Evolutionary conservation across 2,888 invertebrate species (phyloP), one percentile per base, ranked within the genome.

Genomic region (Conus canariensis): DNA sequence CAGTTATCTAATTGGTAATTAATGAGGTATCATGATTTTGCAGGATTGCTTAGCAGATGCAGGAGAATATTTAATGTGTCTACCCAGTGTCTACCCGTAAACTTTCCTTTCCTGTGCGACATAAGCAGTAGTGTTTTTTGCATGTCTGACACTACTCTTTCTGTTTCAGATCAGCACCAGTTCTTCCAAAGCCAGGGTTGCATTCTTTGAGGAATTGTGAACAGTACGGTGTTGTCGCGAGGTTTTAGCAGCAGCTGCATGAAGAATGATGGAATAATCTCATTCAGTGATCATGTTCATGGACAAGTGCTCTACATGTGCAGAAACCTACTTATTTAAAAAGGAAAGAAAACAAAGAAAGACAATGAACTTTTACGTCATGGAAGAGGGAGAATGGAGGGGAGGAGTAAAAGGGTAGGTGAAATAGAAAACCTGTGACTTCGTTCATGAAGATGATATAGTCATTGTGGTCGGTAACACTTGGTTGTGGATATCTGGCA

Each of bases 161-260:
- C 90, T 91, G 91, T 96, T 96, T 87, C 95, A 97, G 97, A 98
- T 99, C 92, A 98, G 98, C 96, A 98, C 99, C 88, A 99, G 99
- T 89, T 98, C 99, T 90, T 98, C 99, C 2, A 98, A 98, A 97
- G 98, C 99, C 56, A 97, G 99, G 91, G 98, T 99, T 88, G 98
- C 99, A 88, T 99, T 99, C 97, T 99, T 99, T 96, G 99, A 99
- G 96, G 99, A 99, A 95, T 97, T 99, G 94, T 99, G 93, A 94
- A n/a, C 10, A n/a, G 94, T 5, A 19, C 8, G 8, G 22, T 58
- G 58, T 56, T 5, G 56, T 8, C 19, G 58, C 25, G 3, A 82
- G 30, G 45, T 10, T 30, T 19, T 9, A 58, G 7, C 58, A 19
- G 82, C 56, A 83, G 14, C 56, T 83, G 30, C 6, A 8, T 19